Evolutionary conservation across 1,140 invertebrate genomes (phyloP).

Genomic region (Brachionus manjavacas): DNA sequence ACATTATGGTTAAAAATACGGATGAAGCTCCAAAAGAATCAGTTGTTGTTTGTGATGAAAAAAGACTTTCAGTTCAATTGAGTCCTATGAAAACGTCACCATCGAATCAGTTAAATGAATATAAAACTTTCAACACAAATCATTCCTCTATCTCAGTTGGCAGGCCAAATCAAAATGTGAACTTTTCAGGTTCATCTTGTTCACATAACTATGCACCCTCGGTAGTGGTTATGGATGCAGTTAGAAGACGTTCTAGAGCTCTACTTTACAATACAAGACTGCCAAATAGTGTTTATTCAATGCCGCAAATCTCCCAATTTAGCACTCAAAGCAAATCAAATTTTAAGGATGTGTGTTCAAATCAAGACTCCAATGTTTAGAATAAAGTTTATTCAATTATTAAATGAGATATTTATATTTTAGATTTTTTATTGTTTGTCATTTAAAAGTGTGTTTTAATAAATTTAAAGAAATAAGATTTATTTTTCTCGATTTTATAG

Average conservation of each 20-base stretch:
- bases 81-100: not conserved
- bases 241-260: constrained; percentile 30
- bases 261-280: constrained; percentile 12
- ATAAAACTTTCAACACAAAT: not conserved
- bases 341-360: not conserved
- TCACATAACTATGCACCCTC: not conserved
- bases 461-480: not conserved
- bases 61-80: constrained; percentile 10
- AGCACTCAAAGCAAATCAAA: not conserved
- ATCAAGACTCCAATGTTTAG: constrained; percentile 26
- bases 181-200: not conserved
- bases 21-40: not conserved
- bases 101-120: not conserved
- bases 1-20: not conserved
- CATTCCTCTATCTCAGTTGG: not conserved
- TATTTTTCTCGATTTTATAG: not conserved
- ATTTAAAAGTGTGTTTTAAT: not conserved
- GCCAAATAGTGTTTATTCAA: constrained; percentile 29
- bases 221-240: constrained; percentile 20
- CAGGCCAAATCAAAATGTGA: not conserved
- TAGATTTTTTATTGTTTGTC: not conserved
- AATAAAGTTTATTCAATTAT: not conserved
- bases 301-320: constrained; percentile 37
- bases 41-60: not conserved
- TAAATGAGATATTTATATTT: not conserved